A percentile compares a stretch with the other conserved stretches of the same genome.
phyloP scores from a whole-genome alignment of 2,113 vertebrate genomes.

The Nannospalax galili region DNA sequence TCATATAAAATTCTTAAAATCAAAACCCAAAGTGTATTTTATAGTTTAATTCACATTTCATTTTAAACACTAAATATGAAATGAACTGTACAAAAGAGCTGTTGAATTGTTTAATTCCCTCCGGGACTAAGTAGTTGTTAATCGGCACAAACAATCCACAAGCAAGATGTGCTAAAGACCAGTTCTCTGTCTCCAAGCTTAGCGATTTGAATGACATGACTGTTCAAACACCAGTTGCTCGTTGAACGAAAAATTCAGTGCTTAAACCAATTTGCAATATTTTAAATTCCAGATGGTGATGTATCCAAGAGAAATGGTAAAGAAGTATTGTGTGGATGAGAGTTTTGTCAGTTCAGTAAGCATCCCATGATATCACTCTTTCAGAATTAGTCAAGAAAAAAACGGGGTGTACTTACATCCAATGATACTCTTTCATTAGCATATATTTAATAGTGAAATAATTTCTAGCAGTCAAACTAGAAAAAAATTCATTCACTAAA shows the following conservation, averaged over 20 bases:
- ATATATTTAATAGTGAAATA: neutral
- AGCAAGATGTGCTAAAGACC: neutral
- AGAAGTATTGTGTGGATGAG: neutral
- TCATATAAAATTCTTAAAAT: constrained; percentile 10
- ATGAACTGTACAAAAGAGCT: constrained; percentile 7
- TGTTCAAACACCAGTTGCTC: constrained; percentile 53
- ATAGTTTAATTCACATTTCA: constrained; percentile 37
- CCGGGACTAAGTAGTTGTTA: neutral
- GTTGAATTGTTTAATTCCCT: constrained; percentile 27
- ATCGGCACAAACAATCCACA: neutral
- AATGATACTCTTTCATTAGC: neutral
- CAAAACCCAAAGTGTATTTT: neutral
- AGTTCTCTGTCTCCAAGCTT: neutral
- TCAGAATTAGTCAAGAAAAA: constrained; percentile 29
- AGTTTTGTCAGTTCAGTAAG: constrained; percentile 42
- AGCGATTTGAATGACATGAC: neutral
- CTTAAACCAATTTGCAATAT: constrained; percentile 39
- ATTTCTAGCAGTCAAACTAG: neutral
- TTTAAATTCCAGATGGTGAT: constrained; percentile 40
- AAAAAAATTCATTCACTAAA: constrained; percentile 30
- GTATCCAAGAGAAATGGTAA: constrained; percentile 56
- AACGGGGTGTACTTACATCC: neutral
- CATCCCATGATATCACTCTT: neutral
- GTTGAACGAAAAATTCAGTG: constrained; percentile 46
- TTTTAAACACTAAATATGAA: constrained; percentile 41